Evolutionary conservation across 2,888 invertebrate genomes (phyloP).

Genomic region (Acheta domesticus): DNA sequence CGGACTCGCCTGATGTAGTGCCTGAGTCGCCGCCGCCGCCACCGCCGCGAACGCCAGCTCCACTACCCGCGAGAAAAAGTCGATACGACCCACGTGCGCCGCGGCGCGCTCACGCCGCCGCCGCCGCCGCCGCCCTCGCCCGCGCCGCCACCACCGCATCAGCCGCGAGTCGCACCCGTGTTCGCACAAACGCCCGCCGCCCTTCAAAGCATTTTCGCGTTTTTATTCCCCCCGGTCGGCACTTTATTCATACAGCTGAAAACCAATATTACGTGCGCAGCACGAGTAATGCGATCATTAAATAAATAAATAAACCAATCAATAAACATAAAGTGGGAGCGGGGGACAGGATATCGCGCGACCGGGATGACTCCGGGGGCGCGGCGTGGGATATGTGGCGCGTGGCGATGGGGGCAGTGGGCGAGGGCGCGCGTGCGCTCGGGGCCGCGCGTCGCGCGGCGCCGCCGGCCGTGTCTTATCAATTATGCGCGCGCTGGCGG

Average conservation of each 20-base stretch:
- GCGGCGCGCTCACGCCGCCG: neutral
- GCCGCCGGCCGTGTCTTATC: slow-evolving; percentile 1
- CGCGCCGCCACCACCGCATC: neutral
- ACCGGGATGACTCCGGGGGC: no score
- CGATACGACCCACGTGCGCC: neutral
- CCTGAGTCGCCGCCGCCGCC: neutral
- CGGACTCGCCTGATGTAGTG: neutral
- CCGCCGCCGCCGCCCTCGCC: neutral
- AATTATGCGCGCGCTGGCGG: slow-evolving; percentile 3
- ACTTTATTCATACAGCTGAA: slow-evolving; percentile 10
- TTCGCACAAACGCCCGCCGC: neutral
- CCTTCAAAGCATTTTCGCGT: slow-evolving; percentile 7
- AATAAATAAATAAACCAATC: slow-evolving; percentile 18
- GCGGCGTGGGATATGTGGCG: neutral
- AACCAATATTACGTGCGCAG: slow-evolving; percentile 3
- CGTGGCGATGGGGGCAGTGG: neutral
- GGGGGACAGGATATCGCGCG: neutral
- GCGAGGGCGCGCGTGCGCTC: neutral
- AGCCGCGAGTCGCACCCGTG: neutral
- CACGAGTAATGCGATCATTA: slow-evolving; percentile 5
- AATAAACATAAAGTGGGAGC: neutral
- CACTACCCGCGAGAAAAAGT: neutral
- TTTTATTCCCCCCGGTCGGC: neutral
- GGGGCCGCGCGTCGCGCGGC: neutral
- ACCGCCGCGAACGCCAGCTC: neutral